Percentiles rank a stretch among this genome's conserved stretches.
Conservation (phyloP, 2,888 invertebrate species). For the Eristalis tenax region DNA sequence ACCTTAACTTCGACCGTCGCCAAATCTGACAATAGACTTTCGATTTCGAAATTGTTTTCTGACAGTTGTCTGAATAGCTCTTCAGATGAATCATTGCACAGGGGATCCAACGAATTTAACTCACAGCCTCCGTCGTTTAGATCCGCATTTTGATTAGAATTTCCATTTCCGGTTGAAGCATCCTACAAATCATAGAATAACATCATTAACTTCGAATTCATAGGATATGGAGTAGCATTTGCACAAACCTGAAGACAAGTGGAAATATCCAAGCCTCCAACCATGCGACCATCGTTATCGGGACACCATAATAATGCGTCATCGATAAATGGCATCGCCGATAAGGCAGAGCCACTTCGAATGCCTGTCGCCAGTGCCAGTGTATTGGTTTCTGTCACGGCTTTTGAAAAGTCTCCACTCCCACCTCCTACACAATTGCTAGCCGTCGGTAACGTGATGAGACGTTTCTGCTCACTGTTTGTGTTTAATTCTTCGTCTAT, state of each 20-base stretch:
- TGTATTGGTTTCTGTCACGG: slow-evolving; percentile 75
- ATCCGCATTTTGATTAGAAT: slow-evolving; percentile 75
- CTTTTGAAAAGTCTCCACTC: slow-evolving; percentile 60
- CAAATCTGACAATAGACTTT: slow-evolving; percentile 90
- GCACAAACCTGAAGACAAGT: slow-evolving; percentile 90
- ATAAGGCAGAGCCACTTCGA: slow-evolving; percentile 81
- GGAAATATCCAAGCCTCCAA: slow-evolving; percentile 87
- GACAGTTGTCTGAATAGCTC: slow-evolving; percentile 91
- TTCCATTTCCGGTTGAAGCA: slow-evolving; percentile 76
- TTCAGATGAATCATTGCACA: slow-evolving; percentile 85
- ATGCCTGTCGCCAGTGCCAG: slow-evolving; percentile 81
- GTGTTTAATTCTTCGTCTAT: slow-evolving; percentile 11
- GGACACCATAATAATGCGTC: slow-evolving; percentile 97
- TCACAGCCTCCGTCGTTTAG: slow-evolving; percentile 76
- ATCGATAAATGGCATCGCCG: slow-evolving; percentile 97
- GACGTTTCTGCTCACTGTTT: slow-evolving; percentile 27
- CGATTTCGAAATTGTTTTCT: slow-evolving; percentile 93
- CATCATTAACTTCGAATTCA: neutral
- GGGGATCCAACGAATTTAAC: slow-evolving; percentile 79
- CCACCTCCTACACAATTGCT: slow-evolving; percentile 43
- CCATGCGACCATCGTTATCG: slow-evolving; percentile 97
- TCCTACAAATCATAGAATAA: slow-evolving; percentile 58
- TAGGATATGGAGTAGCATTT: neutral
- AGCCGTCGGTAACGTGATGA: slow-evolving; percentile 64
- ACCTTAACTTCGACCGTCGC: slow-evolving; percentile 89